Evolutionary conservation across 1,140 invertebrate genomes (phyloP).

Genomic region (Saxidomus purpurata): DNA sequence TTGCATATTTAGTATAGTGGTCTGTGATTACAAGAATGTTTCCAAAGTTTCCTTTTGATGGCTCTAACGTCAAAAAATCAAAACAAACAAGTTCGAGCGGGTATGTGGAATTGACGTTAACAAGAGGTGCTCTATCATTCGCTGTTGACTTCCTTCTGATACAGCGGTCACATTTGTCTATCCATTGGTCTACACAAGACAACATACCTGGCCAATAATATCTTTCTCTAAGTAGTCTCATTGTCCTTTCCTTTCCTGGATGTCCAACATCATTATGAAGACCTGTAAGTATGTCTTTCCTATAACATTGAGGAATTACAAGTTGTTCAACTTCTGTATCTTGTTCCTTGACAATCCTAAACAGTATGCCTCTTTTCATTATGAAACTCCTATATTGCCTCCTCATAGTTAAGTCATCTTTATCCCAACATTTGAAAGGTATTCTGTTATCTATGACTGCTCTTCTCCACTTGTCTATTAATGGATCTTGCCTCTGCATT

Average conservation of each 20-base stretch:
- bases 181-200: slow-evolving; percentile 28
- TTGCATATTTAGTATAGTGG: slow-evolving; percentile 65
- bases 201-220: slow-evolving; percentile 65
- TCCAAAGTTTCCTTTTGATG: slow-evolving; percentile 47
- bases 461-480: slow-evolving; percentile 17
- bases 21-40: slow-evolving; percentile 67
- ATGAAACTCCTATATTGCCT: not conserved
- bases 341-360: slow-evolving; percentile 11
- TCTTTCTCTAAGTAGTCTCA: slow-evolving; percentile 38
- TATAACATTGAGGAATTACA: not conserved
- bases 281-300: not conserved
- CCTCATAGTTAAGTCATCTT: not conserved
- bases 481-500: not conserved
- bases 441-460: not conserved
- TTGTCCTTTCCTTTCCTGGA: slow-evolving; percentile 50
- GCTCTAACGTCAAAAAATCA: slow-evolving; percentile 65
- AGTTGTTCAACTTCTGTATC: not conserved
- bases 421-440: not conserved
- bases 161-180: slow-evolving; percentile 55
- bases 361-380: not conserved
- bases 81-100: slow-evolving; percentile 69
- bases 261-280: slow-evolving; percentile 47
- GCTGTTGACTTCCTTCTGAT: slow-evolving; percentile 30
- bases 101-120: slow-evolving; percentile 42
- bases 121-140: slow-evolving; percentile 29